Base-by-base conservation (phyloP, 2,113 vertebrate genomes). In the Rostratula benghalensis region DNA sequence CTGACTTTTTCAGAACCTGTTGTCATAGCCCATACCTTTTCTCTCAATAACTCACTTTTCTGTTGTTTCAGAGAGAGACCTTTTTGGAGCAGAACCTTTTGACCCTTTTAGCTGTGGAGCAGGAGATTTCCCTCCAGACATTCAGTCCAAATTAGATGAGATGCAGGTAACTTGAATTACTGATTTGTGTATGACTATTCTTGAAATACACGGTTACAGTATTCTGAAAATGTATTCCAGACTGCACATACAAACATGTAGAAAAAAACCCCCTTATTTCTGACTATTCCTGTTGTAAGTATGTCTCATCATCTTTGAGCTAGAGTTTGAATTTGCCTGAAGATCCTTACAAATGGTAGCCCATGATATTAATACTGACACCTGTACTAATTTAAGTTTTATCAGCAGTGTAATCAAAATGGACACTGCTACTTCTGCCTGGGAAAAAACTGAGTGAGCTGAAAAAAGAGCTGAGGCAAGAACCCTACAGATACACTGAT, bases 81-180 rank as follows among this genome's bases (percentile, higher is more conserved):
- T 99, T 92, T 99, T 99, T 96, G 99, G 99, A 79, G 99, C 99
- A 22, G 99, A 99, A 97, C 99, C 99, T 33, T 99, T 99, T 96
- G 99, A 99, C 97, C 99, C 99, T 56, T 99, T 99, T 98, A 99
- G 98, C 97, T 99, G 99, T 24, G 99, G 98, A 71, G 98, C 98
- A 46, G 99, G 99, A 46, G 99, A 99, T 95, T 99, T 99, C 95
- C 99, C 99, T 94, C 99, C 99, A 84, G 99, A 99, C 92, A 99
- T 99, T 91, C 99, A 99, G 96, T 99, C 99, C 79, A 99, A 99
- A 96, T 98, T 99, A 98, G 99, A 99, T 91, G 99, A 99, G 98
- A 99, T 99, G 99, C 99, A 99, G 99, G 99, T 99, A 98, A 99
- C 94, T 68, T 88, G 60, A 63, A 50, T 91, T 95, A 56, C 69